A percentile compares a stretch with the other conserved stretches of the same genome.
Conservation (phyloP, 1,140 invertebrate genomes). For the Bombus terrestris region DNA sequence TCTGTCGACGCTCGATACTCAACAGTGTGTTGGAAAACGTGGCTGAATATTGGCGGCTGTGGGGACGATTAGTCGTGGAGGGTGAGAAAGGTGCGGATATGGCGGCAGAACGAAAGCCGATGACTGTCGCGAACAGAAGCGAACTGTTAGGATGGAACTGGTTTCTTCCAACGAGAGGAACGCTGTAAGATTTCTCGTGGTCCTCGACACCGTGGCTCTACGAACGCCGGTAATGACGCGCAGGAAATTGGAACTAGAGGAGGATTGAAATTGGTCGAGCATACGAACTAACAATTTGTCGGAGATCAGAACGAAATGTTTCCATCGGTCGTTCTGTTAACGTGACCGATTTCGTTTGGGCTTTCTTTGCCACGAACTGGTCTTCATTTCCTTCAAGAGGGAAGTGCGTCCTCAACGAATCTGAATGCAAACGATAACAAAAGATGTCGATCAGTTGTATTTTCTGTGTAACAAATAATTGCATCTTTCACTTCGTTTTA, state of each 20-base stretch:
- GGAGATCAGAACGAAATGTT: constrained; percentile 39
- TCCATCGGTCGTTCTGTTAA: constrained; percentile 25
- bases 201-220: constrained; percentile 17
- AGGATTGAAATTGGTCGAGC: constrained; percentile 55
- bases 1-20: neutral
- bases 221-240: constrained; percentile 58
- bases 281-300: constrained; percentile 55
- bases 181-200: constrained; percentile 56
- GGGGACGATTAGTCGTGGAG: constrained; percentile 20
- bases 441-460: neutral
- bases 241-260: constrained; percentile 63
- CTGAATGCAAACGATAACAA: neutral
- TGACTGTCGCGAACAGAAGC: constrained; percentile 65
- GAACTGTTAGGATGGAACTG: constrained; percentile 38
- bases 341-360: neutral
- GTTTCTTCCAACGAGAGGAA: constrained; percentile 49
- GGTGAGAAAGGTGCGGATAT: constrained; percentile 37
- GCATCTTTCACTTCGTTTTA: no score
- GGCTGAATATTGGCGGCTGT: constrained; percentile 35
- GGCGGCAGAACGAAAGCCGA: constrained; percentile 55
- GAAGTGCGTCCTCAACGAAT: no score
- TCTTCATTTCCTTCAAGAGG: neutral
- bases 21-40: neutral
- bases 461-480: no score
- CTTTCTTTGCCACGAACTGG: neutral